A percentile compares a stretch with the other conserved stretches of the same genome.
phyloP scores from a whole-genome alignment of 2,888 invertebrate species.

The Drosophila nr. perissopoda region DNA sequence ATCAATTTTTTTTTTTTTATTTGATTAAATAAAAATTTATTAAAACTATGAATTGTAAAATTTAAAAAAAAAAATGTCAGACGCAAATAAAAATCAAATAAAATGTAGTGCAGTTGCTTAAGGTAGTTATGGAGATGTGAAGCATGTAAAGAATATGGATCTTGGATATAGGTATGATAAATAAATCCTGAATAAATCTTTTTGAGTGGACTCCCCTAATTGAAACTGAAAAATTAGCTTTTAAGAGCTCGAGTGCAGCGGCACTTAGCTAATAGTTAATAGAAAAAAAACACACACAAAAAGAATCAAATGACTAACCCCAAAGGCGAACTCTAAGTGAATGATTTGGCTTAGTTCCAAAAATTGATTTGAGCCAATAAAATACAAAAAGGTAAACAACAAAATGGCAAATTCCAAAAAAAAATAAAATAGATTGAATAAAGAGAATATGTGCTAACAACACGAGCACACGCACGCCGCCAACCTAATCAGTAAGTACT shows the following conservation, averaged over 20 bases:
- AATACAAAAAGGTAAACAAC: constrained; percentile 43
- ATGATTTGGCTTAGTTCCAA: constrained; percentile 35
- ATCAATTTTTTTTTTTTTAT: not conserved
- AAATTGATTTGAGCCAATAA: constrained; percentile 50
- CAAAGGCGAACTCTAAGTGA: constrained; percentile 26
- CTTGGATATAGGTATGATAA: not conserved
- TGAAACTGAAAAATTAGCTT: not conserved
- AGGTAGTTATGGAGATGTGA: not conserved
- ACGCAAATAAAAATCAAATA: not conserved
- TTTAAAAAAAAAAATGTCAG: not conserved
- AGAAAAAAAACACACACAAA: not conserved
- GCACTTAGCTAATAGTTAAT: constrained; percentile 19
- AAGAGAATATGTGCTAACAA: constrained; percentile 66
- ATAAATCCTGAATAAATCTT: not conserved
- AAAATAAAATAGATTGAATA: constrained; percentile 6
- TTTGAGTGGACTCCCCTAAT: not conserved
- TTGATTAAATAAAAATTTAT: not conserved
- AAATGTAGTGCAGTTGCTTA: not conserved
- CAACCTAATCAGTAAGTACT: constrained; percentile 68
- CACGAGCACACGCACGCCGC: constrained; percentile 73
- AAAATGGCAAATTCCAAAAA: constrained; percentile 27
- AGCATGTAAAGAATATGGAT: not conserved
- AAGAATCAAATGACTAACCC: constrained; percentile 22
- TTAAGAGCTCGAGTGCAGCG: constrained; percentile 27
- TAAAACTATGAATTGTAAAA: not conserved